Evolutionary conservation across 2,797 vertebrate genomes (phyloP).

Genomic region (Tokudaia tokunoshimensis): DNA sequence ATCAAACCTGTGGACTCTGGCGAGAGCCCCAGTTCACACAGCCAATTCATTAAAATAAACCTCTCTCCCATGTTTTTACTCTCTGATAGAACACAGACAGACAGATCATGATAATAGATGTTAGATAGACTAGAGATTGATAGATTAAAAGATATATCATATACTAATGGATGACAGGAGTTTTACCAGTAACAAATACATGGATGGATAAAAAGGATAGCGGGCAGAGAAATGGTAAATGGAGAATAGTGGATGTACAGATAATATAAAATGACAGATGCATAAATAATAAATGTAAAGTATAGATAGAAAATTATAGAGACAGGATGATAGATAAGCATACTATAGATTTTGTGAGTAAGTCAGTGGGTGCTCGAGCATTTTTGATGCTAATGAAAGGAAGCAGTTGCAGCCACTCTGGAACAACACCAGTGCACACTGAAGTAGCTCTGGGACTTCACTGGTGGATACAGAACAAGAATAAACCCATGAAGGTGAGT

Average conservation of each 20-base stretch:
- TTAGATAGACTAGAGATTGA: neutral
- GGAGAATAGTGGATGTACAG: neutral
- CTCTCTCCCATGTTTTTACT: neutral
- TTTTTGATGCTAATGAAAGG: fast-evolving
- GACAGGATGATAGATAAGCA: neutral
- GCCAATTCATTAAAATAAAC: neutral
- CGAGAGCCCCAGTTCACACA: neutral
- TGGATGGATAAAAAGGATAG: neutral
- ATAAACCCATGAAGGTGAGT: neutral
- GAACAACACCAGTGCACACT: neutral
- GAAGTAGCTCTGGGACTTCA: neutral
- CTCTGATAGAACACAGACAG: neutral
- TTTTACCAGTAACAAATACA: neutral
- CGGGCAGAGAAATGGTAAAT: too few species aligned
- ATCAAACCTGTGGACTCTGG: neutral
- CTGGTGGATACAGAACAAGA: neutral
- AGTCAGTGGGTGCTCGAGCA: too few species aligned
- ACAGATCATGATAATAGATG: neutral
- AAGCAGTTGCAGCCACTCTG: neutral
- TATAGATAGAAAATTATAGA: neutral
- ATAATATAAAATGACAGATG: neutral
- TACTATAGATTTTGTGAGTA: neutral
- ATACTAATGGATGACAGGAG: neutral
- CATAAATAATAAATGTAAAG: neutral
- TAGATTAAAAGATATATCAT: neutral